Conservation (phyloP, 2,113 vertebrate genomes). For the Poeciliopsis retropinna region DNA sequence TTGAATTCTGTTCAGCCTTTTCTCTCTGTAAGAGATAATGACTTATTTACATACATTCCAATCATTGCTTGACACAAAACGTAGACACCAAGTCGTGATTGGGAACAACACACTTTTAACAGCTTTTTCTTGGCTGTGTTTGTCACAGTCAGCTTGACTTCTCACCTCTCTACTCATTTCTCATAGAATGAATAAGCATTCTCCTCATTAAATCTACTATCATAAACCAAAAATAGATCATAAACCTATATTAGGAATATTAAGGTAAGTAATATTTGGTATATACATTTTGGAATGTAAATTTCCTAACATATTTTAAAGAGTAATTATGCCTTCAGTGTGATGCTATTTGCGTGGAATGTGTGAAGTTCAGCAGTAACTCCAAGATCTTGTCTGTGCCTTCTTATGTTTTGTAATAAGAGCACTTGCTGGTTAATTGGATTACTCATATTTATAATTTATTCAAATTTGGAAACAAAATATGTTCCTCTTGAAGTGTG, state of each 20-base stretch:
- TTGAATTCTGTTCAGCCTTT: conserved; percentile 60
- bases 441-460: conserved; percentile 4
- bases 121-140: conserved; percentile 34
- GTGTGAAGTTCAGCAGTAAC: not conserved
- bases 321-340: not conserved
- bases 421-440: not conserved
- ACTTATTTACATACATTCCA: conserved; percentile 71
- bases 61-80: conserved; percentile 44
- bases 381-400: not conserved
- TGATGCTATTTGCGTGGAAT: not conserved
- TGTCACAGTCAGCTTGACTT: conserved; percentile 9
- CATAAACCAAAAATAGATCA: not conserved
- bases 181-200: not conserved
- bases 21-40: conserved; percentile 67
- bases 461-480: not conserved
- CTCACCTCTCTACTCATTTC: not conserved
- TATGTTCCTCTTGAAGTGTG: not conserved
- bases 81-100: conserved; percentile 57
- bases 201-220: conserved; percentile 10
- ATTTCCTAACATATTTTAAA: not conserved
- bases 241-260: too few species aligned
- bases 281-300: not conserved
- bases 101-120: conserved; percentile 52
- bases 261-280: not conserved
- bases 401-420: not conserved